Base-by-base conservation (phyloP, 2,797 vertebrate genomes). In the Muscicapa comitata region DNA sequence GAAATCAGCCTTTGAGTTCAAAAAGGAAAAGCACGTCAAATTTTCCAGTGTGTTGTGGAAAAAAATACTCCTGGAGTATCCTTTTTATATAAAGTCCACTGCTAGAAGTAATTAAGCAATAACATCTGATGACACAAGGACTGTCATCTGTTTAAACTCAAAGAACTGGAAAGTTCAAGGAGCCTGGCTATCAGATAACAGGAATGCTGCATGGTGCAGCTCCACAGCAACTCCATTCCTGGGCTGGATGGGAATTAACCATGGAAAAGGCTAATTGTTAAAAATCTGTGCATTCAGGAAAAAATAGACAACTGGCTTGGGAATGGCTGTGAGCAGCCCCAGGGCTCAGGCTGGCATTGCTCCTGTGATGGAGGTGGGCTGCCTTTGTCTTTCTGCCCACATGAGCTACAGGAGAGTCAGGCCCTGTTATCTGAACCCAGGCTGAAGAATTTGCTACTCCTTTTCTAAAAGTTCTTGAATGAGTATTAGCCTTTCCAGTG, bases 81-180 rank as follows among this genome's bases (percentile, higher is more conserved):
- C 78, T 95, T 88, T 94, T 73, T 66, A 83, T 95, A 75, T 61
- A 63, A 86, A 72, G 89, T 90, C 85, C n/a, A 48, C 83, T 73
- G 76, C 81, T 94, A 95, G 53, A 96, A 92, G 50, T 75, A 85
- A 96, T 97, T 96, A 95, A 96, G 86, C 80, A 96, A 95, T 95
- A 97, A 90, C 88, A 93, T 96, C 92, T 96, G 95, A 97, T 96
- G 96, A 95, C 96, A 96, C 86, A 77, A 84, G 58, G 93, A 94
- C 91, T 82, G 93, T 97, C 95, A 94, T 97, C 95, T 97, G 95
- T 94, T 97, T 96, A 97, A 96, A 88, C 91, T 97, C 95, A 96
- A 84, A 80, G 92, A 96, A 54, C 94, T 96, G 93, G 96, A 95
- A 82, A 79, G 91, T 94, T 96, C 33, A 53, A 79, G 88, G 77